Base-by-base conservation (phyloP, 2,888 invertebrate species). In the Cepaea hortensis region DNA sequence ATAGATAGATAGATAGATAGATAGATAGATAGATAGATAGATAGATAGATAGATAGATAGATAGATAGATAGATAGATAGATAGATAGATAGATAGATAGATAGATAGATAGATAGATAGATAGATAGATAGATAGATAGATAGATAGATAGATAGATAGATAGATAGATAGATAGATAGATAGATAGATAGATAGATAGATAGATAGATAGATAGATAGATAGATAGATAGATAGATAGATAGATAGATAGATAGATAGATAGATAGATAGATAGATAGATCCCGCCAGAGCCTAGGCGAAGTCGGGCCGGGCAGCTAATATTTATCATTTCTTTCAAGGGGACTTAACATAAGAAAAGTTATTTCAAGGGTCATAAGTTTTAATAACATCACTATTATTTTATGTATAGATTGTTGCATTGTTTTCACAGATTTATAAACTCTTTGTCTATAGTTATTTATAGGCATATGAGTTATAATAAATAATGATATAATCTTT, bases 31-130 rank as follows among this genome's bases (percentile, higher is more conserved):
- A 72, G 72, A 72, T 72, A 72, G 72, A 72, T 72, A 72, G 72
- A 72, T 72, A 72, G 72, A 72, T 72, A 72, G 72, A 72, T 72
- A 72, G 72, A 72, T 72, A 72, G 72, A 72, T 72, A 72, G 72
- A 72, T 72, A 72, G 72, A 72, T 72, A 72, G 72, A 72, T 72
- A 72, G 72, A 72, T 72, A 72, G 72, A 72, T 72, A 72, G 72
- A 72, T 72, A 72, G 72, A 72, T 72, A 72, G 72, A 23, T 72
- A 72, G 72, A 72, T 72, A 72, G 72, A 72, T 72, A 72, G 72
- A 72, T 72, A 72, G 72, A 72, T 72, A 72, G 72, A 72, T 72
- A 72, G 72, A 72, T 72, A 72, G 72, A 72, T 72, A 72, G 72
- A 72, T 72, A 72, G 72, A 72, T 72, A 72, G 72, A 72, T 72